Evolutionary conservation across 2,797 vertebrate genomes (phyloP), one percentile per base, ranked within the genome.

Genomic region (Manis javanica): DNA sequence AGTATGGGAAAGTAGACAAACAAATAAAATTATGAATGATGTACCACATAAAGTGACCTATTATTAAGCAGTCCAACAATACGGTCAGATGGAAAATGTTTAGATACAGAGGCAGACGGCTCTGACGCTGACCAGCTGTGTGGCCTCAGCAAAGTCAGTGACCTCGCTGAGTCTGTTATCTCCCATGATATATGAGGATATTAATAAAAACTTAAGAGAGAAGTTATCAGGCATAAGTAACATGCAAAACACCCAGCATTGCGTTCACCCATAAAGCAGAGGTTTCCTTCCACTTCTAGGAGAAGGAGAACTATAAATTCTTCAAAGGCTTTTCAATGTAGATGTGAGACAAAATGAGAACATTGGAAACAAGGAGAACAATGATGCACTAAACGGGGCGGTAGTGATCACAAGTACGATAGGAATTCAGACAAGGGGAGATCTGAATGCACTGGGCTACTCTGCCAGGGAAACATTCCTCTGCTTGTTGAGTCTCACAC

Each of bases 331-430:
- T 95, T 96, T 83, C 77, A 15, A 10, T 61, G 29, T 31, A 72
- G 59, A 53, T 39, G n/a, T 39, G 53, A 91, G 51, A 91, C 46
- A 51, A 63, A 94, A 83, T 39, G 26, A 88, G 57, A 87, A 72
- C 55, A 61, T 66, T 13, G 92, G 82, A 94, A 92, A 90, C 61
- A 96, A 90, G 49, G 55, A 94, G 83, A 95, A 42, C 63, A 95
- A 34, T 71, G 51, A 82, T 57, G 66, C 16, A 23, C 24, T 37
- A 13, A 83, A 90, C 55, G 78, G 49, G 13, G 39, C 8, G 4
- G 61, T 4, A 71, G 51, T 63, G 34, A 87, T 49, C 21, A 51
- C 21, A 74, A 77, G 21, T 2, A 75, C 26, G 61, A 72, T 0
- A 93, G 84, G 85, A 88, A 88, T 85, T 95, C 55, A 39, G 75